Base-by-base conservation (phyloP, 2,797 vertebrate genomes). In the Molothrus ater region DNA sequence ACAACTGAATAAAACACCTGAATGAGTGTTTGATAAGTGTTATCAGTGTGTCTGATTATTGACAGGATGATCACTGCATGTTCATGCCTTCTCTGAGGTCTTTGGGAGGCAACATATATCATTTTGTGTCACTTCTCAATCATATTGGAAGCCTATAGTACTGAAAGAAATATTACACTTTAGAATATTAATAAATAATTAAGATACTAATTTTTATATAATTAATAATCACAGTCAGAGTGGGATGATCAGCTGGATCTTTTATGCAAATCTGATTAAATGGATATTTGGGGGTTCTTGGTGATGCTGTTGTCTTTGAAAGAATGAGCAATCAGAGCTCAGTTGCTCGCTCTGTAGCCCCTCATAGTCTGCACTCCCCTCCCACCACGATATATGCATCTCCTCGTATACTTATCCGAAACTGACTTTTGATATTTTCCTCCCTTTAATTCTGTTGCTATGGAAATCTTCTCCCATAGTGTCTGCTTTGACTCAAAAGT, bases 391-490 rank as follows among this genome's bases (percentile, higher is more conserved):
- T 59, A 61, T n/a, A 54, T 7, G 15, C n/a, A 83, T 53, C 42
- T 87, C 32, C 31, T 57, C 17, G 25, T 45, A 64, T 38, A 74
- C 13, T 93, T 92, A 91, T 36, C 48, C 72, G 94, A 80, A 51
- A 73, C 1, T 63, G 65, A 43, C 24, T 95, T 95, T 84, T 91
- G 26, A 13, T 91, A 72, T 94, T 97, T 94, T 79, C 34, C 51
- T 54, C 82, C 87, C 93, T 91, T 70, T 42, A 92, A 73, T 78
- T 78, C 84, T 76, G 96, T 97, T 98, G 96, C 97, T 94, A 97
- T 97, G 96, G 97, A 96, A 96, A 97, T 93, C 50, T 94, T 90
- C 59, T 60, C 48, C 68, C 42, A 57, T 48, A 74, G n/a, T 45
- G 7, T 85, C 80, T 89, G 43, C 60, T 50, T 42, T 82, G 78